Percentiles rank a stretch among this genome's conserved stretches.
phyloP scores from a whole-genome alignment of 1,140 invertebrate species.

The Tribolium castaneum region DNA sequence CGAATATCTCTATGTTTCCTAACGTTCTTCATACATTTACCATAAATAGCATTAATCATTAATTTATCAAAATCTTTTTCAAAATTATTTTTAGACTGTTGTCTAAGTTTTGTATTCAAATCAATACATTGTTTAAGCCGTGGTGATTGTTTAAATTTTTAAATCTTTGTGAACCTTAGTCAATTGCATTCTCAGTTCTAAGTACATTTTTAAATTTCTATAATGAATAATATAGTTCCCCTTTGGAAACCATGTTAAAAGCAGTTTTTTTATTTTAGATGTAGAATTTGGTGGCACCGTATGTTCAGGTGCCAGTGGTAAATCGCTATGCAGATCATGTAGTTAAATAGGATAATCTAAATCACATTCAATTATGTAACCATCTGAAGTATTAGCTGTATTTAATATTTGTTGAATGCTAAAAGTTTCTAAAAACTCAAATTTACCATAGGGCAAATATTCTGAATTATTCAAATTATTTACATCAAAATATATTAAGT shows the following conservation, averaged over 20 bases:
- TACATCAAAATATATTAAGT: no score
- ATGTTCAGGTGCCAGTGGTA: conserved; percentile 49
- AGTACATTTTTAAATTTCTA: conserved; percentile 64
- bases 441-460: conserved; percentile 62
- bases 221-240: conserved; percentile 67
- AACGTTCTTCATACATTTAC: conserved; percentile 43
- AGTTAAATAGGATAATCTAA: conserved; percentile 62
- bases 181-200: conserved; percentile 64
- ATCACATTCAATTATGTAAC: conserved; percentile 69
- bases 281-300: conserved; percentile 29
- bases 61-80: conserved; percentile 59
- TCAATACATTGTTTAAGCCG: conserved; percentile 63
- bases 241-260: conserved; percentile 19
- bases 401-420: conserved; percentile 50
- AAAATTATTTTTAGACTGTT: conserved; percentile 62
- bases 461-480: conserved; percentile 70
- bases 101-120: conserved; percentile 43
- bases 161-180: conserved; percentile 65
- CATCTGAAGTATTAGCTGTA: conserved; percentile 61
- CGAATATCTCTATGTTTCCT: conserved; percentile 46
- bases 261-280: conserved; percentile 25
- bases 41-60: conserved; percentile 42
- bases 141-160: conserved; percentile 65
- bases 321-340: conserved; percentile 67
- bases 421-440: conserved; percentile 64